Conservation (phyloP, 2,888 invertebrate species). For the Cabera pusaria region DNA sequence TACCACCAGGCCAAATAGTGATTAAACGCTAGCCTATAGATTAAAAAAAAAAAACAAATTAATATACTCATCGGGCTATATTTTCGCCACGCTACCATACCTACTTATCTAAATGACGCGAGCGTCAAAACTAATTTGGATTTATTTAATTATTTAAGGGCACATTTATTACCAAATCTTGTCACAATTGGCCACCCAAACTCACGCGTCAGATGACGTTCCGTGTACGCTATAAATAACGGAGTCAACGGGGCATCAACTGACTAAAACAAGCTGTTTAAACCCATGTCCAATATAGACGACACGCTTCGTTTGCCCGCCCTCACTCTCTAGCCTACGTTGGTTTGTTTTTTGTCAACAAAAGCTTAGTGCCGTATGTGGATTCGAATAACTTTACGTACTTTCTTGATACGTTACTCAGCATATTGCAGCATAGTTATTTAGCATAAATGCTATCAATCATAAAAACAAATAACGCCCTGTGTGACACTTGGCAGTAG, state of each 20-base stretch:
- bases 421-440: no score
- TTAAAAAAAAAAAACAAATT: no score
- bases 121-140: no score
- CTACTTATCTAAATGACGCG: no score
- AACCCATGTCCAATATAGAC: conserved; percentile 43
- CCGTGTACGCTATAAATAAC: conserved; percentile 56
- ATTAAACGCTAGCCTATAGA: no score
- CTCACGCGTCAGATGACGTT: conserved; percentile 33
- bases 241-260: conserved; percentile 55
- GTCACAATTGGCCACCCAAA: conserved; percentile 17
- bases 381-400: conserved; percentile 10
- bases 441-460: no score
- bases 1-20: no score
- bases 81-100: no score
- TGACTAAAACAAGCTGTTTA: conserved; percentile 50
- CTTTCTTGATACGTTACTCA: conserved; percentile 14
- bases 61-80: no score
- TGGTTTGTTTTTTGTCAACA: conserved; percentile 31
- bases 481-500: no score
- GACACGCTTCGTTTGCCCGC: conserved; percentile 48
- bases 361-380: conserved; percentile 13
- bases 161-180: conserved; percentile 8
- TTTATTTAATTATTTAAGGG: conserved; percentile 6
- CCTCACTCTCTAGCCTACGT: conserved; percentile 27
- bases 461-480: no score